These are phyloP conservation scores for Leistus spinibarbis DNA, from an alignment of 2,888 invertebrate genomes.

Conservation along the genomic window DNA sequence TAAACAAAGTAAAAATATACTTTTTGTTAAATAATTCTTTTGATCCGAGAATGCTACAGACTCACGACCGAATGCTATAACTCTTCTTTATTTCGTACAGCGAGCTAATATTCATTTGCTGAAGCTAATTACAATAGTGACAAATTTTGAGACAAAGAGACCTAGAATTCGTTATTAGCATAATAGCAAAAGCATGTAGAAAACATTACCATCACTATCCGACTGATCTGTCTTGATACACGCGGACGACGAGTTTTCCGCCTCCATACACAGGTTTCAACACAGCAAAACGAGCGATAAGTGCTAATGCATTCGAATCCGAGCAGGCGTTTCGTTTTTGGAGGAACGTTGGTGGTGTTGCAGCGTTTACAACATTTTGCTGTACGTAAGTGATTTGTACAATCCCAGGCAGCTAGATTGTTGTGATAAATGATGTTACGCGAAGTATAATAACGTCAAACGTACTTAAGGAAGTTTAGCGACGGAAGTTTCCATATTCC, in stretches of 20 bases:
- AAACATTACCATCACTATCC: background rate
- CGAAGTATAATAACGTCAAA: conserved; percentile 34
- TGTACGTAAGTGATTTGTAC: conserved; percentile 22
- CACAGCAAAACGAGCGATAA: conserved; percentile 9
- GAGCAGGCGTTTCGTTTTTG: background rate
- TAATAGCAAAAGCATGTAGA: background rate
- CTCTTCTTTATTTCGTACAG: too few relatives aligned
- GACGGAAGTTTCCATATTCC: background rate
- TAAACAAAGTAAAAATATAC: too few relatives aligned
- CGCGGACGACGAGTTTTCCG: background rate
- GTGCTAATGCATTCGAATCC: conserved; percentile 31
- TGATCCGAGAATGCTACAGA: too few relatives aligned
- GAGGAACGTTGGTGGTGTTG: background rate
- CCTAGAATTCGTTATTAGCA: background rate
- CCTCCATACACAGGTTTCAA: background rate
- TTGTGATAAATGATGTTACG: conserved; percentile 34
- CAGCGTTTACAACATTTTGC: conserved; percentile 5
- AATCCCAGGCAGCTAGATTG: conserved; percentile 23
- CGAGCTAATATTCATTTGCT: too few relatives aligned
- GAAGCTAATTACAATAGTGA: background rate
- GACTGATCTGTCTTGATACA: background rate
- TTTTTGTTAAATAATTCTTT: too few relatives aligned
- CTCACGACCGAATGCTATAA: too few relatives aligned
- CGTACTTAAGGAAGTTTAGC: conserved; percentile 17
- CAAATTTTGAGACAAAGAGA: background rate